Conservation (phyloP, 2,797 vertebrate species). For the Otolemur crassicaudatus region DNA sequence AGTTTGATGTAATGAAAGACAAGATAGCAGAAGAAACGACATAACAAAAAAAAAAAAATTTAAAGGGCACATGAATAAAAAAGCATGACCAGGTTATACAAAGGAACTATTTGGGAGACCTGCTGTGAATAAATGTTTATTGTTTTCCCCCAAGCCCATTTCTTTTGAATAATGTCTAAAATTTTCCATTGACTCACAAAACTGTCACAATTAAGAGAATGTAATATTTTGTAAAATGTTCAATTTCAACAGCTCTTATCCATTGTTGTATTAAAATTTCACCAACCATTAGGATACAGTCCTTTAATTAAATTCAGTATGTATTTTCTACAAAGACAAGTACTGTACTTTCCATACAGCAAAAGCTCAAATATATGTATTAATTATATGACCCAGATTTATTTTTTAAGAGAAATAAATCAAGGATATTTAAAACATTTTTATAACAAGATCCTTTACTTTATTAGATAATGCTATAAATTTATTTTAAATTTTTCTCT, state of each 20-base stretch:
- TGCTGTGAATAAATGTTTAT: not conserved
- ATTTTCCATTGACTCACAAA: conserved; percentile 44
- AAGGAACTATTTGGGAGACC: not conserved
- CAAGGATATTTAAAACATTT: not conserved
- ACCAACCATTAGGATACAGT: not conserved
- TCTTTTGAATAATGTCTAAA: not conserved
- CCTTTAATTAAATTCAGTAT: conserved; percentile 21
- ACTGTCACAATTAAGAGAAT: not conserved
- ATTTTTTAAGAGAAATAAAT: conserved; percentile 37
- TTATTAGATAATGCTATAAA: not conserved
- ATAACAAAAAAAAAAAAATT: not conserved
- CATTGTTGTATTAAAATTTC: conserved; percentile 11
- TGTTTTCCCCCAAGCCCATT: not conserved
- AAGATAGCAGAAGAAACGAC: not conserved
- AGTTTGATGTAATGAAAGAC: not conserved
- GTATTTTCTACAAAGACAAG: not conserved
- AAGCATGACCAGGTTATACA: not conserved
- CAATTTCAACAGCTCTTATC: not conserved
- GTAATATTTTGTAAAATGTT: not conserved
- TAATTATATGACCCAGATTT: not conserved
- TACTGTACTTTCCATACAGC: not conserved
- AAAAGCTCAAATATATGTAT: not conserved
- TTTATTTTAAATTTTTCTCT: not conserved
- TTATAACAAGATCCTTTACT: conserved; percentile 6
- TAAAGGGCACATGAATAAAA: not conserved